Base-by-base conservation (phyloP, 2,888 invertebrate genomes). In the Steinernema hermaphroditum region DNA sequence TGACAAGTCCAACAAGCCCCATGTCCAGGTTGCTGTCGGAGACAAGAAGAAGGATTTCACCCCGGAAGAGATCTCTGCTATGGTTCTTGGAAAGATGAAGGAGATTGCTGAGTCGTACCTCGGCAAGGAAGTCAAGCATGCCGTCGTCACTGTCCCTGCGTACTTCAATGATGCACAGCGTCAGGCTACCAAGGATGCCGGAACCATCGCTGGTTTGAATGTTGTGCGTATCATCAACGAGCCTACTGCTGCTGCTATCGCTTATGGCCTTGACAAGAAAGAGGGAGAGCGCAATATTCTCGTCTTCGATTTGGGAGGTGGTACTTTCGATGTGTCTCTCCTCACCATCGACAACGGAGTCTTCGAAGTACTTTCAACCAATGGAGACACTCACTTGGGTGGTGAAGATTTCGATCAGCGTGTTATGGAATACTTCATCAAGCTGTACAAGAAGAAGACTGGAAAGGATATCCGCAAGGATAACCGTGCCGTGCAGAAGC, bases 151-250 rank as follows among this genome's bases (percentile, higher is more conserved):
- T 0, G 95, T 96, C 0, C 96, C 96, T 8, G 95, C 96, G 72
- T 98, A 98, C 89, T 99, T 99, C 91, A 98, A 98, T 87, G 97
- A 98, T 89, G 97, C 96, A 78, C 98, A 99, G 89, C 92, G 98
- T 89, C 97, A 97, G 78, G 86, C 86, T 44, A 86, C 86, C 76
- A 89, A 89, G 81, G 98, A 98, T 89, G 98, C 98, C 80, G 98
- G 97, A 82, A 92, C 92, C 69, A 97, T 97, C 87, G 93, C 97
- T 81, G 91, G 95, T 72, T 90, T 85, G 73, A 85, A 85, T 79
- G 85, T 85, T 54, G 85, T 85, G 72, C 79, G 85, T 69, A 85
- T 96, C 87, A 96, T 98, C 87, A 98, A 98, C 87, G 97, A 98
- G 89, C 95, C 87, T 43, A 87, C 87, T 46, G 87, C 87, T 68